A percentile compares a stretch with the other conserved stretches of the same genome.
Evolutionary conservation across 2,113 vertebrate genomes (phyloP).

Genomic region (Tricholaema leucomelas): DNA sequence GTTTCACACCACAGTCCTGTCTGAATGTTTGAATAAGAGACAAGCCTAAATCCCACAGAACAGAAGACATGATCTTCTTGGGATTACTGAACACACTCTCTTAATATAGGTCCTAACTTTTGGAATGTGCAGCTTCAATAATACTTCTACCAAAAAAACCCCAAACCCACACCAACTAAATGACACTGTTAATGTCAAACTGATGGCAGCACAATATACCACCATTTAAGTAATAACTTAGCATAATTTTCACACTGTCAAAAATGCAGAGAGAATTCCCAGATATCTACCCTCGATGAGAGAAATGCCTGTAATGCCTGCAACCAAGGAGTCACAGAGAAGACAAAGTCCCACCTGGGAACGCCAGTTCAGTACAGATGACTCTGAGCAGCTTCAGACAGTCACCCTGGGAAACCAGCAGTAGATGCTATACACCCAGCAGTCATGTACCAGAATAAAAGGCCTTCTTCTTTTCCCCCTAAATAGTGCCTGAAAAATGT

Average conservation of each 20-base stretch:
- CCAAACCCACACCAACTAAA: neutral
- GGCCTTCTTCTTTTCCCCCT: neutral
- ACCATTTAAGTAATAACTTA: conserved; percentile 44
- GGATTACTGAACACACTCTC: conserved; percentile 8
- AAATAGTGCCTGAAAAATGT: neutral
- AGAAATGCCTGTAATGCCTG: conserved; percentile 73
- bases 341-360: neutral
- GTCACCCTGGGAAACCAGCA: neutral
- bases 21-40: conserved; percentile 26
- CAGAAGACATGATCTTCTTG: neutral
- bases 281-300: conserved; percentile 78
- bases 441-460: neutral
- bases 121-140: neutral
- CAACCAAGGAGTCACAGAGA: neutral
- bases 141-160: neutral
- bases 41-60: conserved; percentile 34
- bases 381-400: neutral
- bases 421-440: neutral
- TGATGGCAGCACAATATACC: neutral
- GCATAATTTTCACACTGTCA: conserved; percentile 65
- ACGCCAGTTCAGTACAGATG: neutral
- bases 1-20: conserved; percentile 15
- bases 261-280: conserved; percentile 73
- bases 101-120: neutral
- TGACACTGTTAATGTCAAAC: neutral